Percentiles rank a stretch among this genome's conserved stretches.
phyloP scores from a whole-genome alignment of 2,113 vertebrate genomes.

The Trachemys scripta region DNA sequence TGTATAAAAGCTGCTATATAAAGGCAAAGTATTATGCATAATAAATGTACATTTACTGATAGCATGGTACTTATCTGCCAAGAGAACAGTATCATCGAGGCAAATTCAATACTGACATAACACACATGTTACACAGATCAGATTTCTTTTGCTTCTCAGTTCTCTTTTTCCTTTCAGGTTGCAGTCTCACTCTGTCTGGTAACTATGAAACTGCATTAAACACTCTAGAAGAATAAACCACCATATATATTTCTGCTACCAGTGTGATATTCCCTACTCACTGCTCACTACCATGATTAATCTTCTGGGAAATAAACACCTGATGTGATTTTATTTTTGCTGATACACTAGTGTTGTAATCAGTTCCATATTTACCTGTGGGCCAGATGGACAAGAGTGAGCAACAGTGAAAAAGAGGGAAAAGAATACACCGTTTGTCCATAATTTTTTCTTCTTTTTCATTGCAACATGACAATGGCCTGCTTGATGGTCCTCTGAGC shows the following conservation, averaged over 20 bases:
- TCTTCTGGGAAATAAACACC: slow-evolving; percentile 28
- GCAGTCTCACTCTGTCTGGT: not conserved
- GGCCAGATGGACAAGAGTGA: slow-evolving; percentile 7
- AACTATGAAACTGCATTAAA: slow-evolving; percentile 14
- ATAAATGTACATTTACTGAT: slow-evolving; percentile 14
- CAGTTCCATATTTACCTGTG: slow-evolving; percentile 31
- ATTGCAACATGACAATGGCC: not conserved
- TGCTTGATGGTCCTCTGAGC: not conserved
- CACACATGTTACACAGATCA: not conserved
- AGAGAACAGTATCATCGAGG: slow-evolving; percentile 22
- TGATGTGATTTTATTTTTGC: not conserved
- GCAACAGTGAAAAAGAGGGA: not conserved
- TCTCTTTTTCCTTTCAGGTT: not conserved
- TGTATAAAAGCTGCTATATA: not conserved
- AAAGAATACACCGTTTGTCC: not conserved
- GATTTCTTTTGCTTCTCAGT: not conserved
- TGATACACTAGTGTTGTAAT: not conserved
- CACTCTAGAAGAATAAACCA: slow-evolving; percentile 12
- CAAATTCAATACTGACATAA: slow-evolving; percentile 7
- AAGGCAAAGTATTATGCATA: not conserved
- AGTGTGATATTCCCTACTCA: not conserved
- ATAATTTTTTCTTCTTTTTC: not conserved
- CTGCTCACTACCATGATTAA: slow-evolving; percentile 7
- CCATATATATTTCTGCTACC: not conserved
- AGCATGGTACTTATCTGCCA: not conserved